Evolutionary conservation across 1,140 invertebrate species (phyloP).

Genomic region (Eurosta solidaginis): DNA sequence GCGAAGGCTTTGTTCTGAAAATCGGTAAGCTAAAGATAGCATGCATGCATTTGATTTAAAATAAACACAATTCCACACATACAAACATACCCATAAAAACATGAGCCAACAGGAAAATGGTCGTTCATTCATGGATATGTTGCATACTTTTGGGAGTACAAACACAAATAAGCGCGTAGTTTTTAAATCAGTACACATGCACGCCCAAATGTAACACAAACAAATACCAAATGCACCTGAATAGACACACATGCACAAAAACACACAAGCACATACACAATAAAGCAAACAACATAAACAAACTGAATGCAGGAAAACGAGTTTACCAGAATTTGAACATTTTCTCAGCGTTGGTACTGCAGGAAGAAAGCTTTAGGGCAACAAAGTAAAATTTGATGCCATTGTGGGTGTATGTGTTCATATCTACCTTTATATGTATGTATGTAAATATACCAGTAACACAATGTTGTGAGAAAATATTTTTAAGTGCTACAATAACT

Average conservation of each 20-base stretch:
- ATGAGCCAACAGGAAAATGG: neutral
- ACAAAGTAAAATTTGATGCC: neutral
- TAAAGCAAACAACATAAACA: neutral
- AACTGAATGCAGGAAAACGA: neutral
- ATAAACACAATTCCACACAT: neutral
- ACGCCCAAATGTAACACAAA: too few relatives aligned
- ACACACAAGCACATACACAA: too few relatives aligned
- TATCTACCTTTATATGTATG: too few relatives aligned
- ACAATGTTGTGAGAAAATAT: too few relatives aligned
- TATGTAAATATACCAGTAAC: too few relatives aligned
- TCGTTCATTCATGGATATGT: neutral
- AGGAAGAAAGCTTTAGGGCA: slow-evolving; percentile 5
- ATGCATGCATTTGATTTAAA: neutral
- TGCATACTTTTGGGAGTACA: neutral
- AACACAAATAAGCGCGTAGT: neutral
- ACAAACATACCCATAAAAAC: too few relatives aligned
- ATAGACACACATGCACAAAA: too few relatives aligned
- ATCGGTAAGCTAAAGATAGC: neutral
- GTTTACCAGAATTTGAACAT: neutral
- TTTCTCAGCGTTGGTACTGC: neutral
- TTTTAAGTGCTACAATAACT: too few relatives aligned
- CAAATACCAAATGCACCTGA: too few relatives aligned
- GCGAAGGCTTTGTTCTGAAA: neutral
- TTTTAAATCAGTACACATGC: slow-evolving; percentile 1
- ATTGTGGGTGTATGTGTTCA: neutral